phyloP scores from a whole-genome alignment of 92 coral and sea anemone species.

The Palythoa grandiflora region DNA sequence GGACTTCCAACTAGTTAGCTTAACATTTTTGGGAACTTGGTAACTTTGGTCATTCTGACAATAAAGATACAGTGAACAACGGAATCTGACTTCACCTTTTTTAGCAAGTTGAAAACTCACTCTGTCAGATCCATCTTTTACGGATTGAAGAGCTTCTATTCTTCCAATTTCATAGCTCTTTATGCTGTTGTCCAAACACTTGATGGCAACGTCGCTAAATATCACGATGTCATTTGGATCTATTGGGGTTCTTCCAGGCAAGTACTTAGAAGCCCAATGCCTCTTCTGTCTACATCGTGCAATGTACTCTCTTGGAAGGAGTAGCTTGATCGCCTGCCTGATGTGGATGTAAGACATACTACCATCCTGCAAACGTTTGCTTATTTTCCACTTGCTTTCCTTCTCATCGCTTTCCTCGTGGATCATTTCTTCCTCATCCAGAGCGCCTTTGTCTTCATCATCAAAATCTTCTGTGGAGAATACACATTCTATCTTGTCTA shows the following conservation, averaged over 20 bases:
- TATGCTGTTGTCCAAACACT: neutral
- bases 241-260: slow-evolving; percentile 65
- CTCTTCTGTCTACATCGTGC: slow-evolving; percentile 60
- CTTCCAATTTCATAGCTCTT: slow-evolving; percentile 41
- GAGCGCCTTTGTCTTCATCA: too few species aligned
- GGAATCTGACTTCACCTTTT: slow-evolving; percentile 17
- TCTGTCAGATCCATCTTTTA: slow-evolving; percentile 42
- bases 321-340: slow-evolving; percentile 48
- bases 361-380: slow-evolving; percentile 22
- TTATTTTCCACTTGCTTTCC: slow-evolving; percentile 26
- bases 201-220: slow-evolving; percentile 55
- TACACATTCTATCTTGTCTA: too few species aligned
- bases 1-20: slow-evolving; percentile 47
- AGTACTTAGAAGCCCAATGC: slow-evolving; percentile 66
- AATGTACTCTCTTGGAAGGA: slow-evolving; percentile 54
- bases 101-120: slow-evolving; percentile 43
- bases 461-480: too few species aligned
- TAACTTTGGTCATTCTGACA: neutral
- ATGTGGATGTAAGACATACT: slow-evolving; percentile 35
- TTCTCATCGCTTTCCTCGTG: neutral
- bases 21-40: slow-evolving; percentile 29
- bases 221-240: slow-evolving; percentile 62
- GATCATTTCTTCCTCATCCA: too few species aligned
- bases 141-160: slow-evolving; percentile 46
- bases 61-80: slow-evolving; percentile 37